These are phyloP conservation scores for Halichoeres trimaculatus DNA, from an alignment of 2,113 vertebrate species.

Conservation along the genomic window DNA sequence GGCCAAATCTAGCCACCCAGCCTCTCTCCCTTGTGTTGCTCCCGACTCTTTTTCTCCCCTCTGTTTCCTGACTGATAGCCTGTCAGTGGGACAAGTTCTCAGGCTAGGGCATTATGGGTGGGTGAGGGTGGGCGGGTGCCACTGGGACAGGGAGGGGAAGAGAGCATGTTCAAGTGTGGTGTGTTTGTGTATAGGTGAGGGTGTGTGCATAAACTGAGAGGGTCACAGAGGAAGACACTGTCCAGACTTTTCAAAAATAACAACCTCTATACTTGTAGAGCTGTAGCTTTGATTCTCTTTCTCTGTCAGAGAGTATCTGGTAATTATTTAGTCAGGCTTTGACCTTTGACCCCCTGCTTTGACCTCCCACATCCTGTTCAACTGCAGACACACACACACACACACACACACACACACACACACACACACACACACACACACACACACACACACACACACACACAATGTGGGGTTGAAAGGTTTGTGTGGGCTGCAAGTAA, in stretches of 20 bases:
- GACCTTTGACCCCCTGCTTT: conserved; percentile 75
- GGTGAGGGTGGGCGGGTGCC: conserved; percentile 22
- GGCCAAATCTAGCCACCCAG: conserved; percentile 70
- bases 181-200: conserved; percentile 48
- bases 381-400: conserved; percentile 60
- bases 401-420: conserved; percentile 67
- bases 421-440: conserved; percentile 37
- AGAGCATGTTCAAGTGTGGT: conserved; percentile 62
- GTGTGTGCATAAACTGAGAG: conserved; percentile 47
- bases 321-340: conserved; percentile 79
- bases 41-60: conserved; percentile 62
- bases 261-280: conserved; percentile 49
- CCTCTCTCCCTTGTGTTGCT: conserved; percentile 47
- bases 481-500: conserved; percentile 49
- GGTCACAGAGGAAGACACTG: conserved; percentile 69
- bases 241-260: conserved; percentile 77
- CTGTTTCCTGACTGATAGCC: conserved; percentile 79
- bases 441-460: conserved; percentile 14
- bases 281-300: conserved; percentile 29
- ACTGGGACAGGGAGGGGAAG: conserved; percentile 36
- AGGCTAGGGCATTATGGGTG: conserved; percentile 26
- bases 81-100: conserved; percentile 67
- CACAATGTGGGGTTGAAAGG: conserved; percentile 31
- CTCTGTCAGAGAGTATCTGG: conserved; percentile 63
- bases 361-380: conserved; percentile 79